Percentiles rank a stretch among this genome's conserved stretches.
phyloP scores from a whole-genome alignment of 1,140 invertebrate species.

The Ephestia elutella region DNA sequence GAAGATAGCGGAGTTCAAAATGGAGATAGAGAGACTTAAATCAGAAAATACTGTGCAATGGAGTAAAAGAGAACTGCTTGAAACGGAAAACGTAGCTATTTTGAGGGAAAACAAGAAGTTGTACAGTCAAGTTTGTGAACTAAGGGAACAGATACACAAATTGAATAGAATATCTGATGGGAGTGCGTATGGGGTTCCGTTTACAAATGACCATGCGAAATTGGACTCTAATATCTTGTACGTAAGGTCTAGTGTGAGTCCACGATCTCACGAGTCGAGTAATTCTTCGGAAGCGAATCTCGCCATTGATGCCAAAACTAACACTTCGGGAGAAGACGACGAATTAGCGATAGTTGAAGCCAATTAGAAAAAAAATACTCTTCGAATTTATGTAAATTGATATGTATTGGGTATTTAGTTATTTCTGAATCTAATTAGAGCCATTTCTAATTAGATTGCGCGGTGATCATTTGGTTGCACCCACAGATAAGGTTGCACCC shows the following conservation, averaged over 20 bases:
- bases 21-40: constrained; percentile 89
- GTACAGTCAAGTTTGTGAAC: constrained; percentile 85
- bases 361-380: constrained; percentile 29
- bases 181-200: constrained; percentile 46
- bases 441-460: too few species aligned
- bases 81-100: constrained; percentile 90
- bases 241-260: constrained; percentile 54
- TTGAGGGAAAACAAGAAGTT: constrained; percentile 94
- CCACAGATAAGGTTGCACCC: too few species aligned
- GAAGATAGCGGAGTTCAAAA: constrained; percentile 84
- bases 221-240: constrained; percentile 60
- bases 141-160: constrained; percentile 78
- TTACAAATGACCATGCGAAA: constrained; percentile 36
- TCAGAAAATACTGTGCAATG: constrained; percentile 94
- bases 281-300: constrained; percentile 62
- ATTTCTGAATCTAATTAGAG: too few species aligned
- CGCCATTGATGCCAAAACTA: constrained; percentile 54
- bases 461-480: too few species aligned
- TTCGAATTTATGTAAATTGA: too few species aligned
- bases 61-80: constrained; percentile 91
- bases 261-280: constrained; percentile 60
- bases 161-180: constrained; percentile 65
- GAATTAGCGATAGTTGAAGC: constrained; percentile 62
- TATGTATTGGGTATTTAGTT: too few species aligned
- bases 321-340: constrained; percentile 63